Base-by-base conservation (phyloP, 2,113 vertebrate species). In the Lagopus muta region DNA sequence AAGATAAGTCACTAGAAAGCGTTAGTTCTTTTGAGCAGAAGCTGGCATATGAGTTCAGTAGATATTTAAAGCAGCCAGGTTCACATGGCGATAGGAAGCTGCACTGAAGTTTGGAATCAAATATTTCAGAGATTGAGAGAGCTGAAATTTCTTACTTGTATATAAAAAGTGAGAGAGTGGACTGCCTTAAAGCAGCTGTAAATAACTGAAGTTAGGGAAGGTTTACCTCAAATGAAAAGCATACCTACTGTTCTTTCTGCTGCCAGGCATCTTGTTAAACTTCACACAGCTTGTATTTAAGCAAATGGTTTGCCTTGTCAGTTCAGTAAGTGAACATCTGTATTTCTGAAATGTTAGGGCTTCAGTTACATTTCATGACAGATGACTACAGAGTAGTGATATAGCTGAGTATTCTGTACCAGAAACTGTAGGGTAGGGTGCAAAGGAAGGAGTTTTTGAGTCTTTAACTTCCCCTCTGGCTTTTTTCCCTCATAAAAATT, bases 21-120 rank as follows among this genome's bases (percentile, higher is more conserved):
- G 36, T 70, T 74, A 83, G 61, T 83, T 95, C 42, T 55, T 86
- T 71, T 57, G 82, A 54, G 38, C 36, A 88, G 82, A 67, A 86
- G 73, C 70, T 91, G 60, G 16, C 60, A 80, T 28, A 80, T 62
- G 45, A 71, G 57, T 88, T 71, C 64, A 47, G 0, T 81, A 83
- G 69, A 48, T 80, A 16, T 22, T 82, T 91, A 60, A 66, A 88
- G 57, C 64, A 80, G 21, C 73, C 48, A 1, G 52, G 30, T 70
- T 76, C 36, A 8, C 1, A 1, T 76, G 38, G 60, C 25, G 79
- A n/a, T 82, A 36, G 84, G 88, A 89, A 70, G 69, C 69, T 69
- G 22, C 21, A 17, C 18, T 76, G 62, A 81, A 82, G 43, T 78
- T 21, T n/a, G 22, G 72, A 64, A 64, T 13, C 15, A 11, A 40